Evolutionary conservation across 37 sponge, comb jelly and placozoan species (phyloP), one percentile per base, ranked within the genome.

Genomic region (Cliona cf. orientalis): DNA sequence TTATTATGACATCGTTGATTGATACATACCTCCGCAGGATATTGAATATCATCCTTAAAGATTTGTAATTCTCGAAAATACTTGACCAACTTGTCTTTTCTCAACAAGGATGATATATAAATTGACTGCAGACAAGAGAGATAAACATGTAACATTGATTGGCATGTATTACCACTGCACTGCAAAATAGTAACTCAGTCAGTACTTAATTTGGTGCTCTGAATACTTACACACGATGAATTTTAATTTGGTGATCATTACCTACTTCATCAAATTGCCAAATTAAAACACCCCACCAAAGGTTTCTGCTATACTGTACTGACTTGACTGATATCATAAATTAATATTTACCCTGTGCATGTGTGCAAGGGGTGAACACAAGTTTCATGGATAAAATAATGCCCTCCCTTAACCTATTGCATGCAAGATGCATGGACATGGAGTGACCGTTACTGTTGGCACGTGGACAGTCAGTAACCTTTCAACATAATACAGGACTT

Each of bases 11-110:
- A 17, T 11, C 55, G 55, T 11, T 49, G 11, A 72, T 25, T 22
- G 28, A 73, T 21, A 36, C 71, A 40, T 61, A 87, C 81, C 58
- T 79, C 77, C 31, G 71, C 69, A 25, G 87, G 87, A 42, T 74
- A 40, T 4, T 55, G 59, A 22, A 77, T 42, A 44, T 82, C 83
- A 12, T 60, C 61, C 46, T 53, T 17, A 65, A 69, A 88, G 3
- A 88, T 37, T 7, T 55, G 63, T 3, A 82, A 31, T 26, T 44
- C 55, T 55, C 80, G 70, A 37, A 80, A 87, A 32, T 55, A 65
- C 34, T 77, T 69, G 1, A 85, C 44, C 66, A 85, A 56, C 61
- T 75, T 53, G 9, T 66, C 71, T 29, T 85, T 85, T 14, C 86
- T 56, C 61, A 85, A 1, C 31, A 85, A 58, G 69, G 69, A 61